Percentiles rank a stretch among this genome's conserved stretches.
phyloP scores from a whole-genome alignment of 2,113 vertebrate genomes.

The Odontesthes bonariensis region DNA sequence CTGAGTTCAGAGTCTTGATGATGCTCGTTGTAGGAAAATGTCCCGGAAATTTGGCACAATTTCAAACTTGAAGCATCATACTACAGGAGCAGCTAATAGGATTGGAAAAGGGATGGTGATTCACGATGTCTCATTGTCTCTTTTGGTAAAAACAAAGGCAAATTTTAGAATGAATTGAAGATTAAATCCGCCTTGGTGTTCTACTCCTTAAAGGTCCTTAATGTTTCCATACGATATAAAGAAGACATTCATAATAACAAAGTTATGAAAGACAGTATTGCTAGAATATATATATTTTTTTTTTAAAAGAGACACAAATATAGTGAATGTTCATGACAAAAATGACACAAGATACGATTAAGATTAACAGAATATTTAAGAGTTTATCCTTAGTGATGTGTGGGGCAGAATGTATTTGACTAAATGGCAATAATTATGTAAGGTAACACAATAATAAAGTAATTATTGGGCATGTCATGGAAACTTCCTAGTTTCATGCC shows the following conservation, averaged over 20 bases:
- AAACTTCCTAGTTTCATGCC: neutral
- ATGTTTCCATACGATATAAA: neutral
- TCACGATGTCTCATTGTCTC: conserved; percentile 11
- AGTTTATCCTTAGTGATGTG: too few relatives aligned
- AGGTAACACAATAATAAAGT: neutral
- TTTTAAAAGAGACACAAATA: too few relatives aligned
- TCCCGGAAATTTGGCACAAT: conserved; percentile 1
- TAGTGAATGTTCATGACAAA: too few relatives aligned
- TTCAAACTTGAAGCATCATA: conserved; percentile 16
- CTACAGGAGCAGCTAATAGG: conserved; percentile 32
- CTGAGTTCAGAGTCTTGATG: conserved; percentile 10
- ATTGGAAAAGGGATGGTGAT: conserved; percentile 24
- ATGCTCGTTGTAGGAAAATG: neutral
- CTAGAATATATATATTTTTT: too few relatives aligned
- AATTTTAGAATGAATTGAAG: conserved; percentile 1
- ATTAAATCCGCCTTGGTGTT: neutral
- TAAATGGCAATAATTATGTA: neutral
- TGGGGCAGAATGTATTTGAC: neutral
- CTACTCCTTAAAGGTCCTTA: neutral
- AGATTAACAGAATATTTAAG: neutral
- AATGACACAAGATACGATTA: neutral
- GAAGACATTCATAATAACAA: too few relatives aligned
- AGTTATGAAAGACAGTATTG: too few relatives aligned
- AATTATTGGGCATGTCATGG: neutral
- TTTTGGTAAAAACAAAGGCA: neutral